Evolutionary conservation across 2,797 vertebrate species (phyloP).

Genomic region (Danio tinwini): DNA sequence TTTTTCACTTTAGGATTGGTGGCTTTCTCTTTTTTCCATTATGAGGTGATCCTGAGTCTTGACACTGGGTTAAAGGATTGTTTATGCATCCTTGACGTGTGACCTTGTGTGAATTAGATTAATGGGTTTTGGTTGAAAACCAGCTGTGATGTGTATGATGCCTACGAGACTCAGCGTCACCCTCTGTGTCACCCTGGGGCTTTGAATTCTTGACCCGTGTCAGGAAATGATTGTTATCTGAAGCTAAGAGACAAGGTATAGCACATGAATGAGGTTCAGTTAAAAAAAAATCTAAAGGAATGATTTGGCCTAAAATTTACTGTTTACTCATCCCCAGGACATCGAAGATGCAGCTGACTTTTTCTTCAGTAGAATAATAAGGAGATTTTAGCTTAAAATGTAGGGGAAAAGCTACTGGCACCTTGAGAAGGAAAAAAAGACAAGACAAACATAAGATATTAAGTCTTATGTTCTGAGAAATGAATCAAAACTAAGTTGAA

Average conservation of each 20-base stretch:
- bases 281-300: no score
- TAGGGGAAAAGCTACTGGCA: no score
- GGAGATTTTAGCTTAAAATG: no score
- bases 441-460: no score
- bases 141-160: conserved; percentile 32
- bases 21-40: background rate
- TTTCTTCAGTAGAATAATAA: no score
- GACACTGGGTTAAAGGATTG: background rate
- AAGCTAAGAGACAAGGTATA: conserved; percentile 53
- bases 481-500: no score
- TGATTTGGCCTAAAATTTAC: no score
- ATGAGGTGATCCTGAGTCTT: background rate
- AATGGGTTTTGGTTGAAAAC: conserved; percentile 14
- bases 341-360: no score
- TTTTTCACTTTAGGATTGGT: background rate
- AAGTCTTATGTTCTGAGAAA: no score
- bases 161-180: conserved; percentile 10
- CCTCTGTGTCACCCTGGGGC: conserved; percentile 15
- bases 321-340: no score
- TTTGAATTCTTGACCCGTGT: conserved; percentile 41
- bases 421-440: no score
- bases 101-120: background rate
- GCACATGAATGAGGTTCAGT: conserved; percentile 54
- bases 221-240: background rate
- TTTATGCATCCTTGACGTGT: background rate